phyloP scores from a whole-genome alignment of 2,888 invertebrate species.

The Tenthredo distinguenda region DNA sequence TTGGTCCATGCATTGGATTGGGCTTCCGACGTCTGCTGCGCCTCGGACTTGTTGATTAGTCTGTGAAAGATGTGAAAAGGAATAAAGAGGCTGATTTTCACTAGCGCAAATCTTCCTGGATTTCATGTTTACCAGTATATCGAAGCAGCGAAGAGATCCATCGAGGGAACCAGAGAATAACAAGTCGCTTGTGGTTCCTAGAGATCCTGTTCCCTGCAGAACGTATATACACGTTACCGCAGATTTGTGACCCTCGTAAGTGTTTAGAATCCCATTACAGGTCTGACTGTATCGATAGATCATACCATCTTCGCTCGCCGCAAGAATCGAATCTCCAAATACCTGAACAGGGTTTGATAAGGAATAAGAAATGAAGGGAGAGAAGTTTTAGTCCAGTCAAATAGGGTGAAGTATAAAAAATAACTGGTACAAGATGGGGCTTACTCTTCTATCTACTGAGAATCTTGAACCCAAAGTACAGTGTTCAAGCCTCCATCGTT shows the following conservation, averaged over 20 bases:
- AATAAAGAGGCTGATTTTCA: slow-evolving; percentile 27
- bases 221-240: slow-evolving; percentile 83
- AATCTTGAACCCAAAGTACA: background rate
- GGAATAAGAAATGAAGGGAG: background rate
- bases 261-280: slow-evolving; percentile 80
- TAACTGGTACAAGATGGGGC: background rate
- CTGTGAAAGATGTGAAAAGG: slow-evolving; percentile 71
- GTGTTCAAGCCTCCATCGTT: background rate
- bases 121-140: slow-evolving; percentile 79
- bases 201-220: slow-evolving; percentile 70
- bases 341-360: slow-evolving; percentile 75
- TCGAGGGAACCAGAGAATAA: slow-evolving; percentile 84
- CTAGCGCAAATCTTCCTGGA: background rate
- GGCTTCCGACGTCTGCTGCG: slow-evolving; percentile 81
- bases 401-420: background rate
- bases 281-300: slow-evolving; percentile 82
- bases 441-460: background rate
- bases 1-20: slow-evolving; percentile 87
- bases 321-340: slow-evolving; percentile 81
- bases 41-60: slow-evolving; percentile 80
- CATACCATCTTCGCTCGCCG: slow-evolving; percentile 83
- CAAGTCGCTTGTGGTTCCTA: slow-evolving; percentile 78
- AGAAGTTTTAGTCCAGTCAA: background rate
- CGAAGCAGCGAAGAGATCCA: slow-evolving; percentile 82
- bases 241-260: slow-evolving; percentile 81